Evolutionary conservation across 2,888 invertebrate species (phyloP).

Genomic region (Ecliptopera silaceata): DNA sequence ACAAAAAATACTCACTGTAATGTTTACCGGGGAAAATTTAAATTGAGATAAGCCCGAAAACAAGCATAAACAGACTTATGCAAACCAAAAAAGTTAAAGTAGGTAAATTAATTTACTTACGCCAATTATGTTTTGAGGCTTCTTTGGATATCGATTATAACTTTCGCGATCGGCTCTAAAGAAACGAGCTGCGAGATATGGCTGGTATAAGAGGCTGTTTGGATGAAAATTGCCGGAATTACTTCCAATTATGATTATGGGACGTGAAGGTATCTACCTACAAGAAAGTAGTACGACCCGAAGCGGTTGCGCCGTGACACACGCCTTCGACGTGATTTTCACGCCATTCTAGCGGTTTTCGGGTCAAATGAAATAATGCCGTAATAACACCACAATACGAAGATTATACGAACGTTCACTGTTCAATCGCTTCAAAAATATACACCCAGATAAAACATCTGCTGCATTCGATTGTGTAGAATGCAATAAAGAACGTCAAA

Average conservation of each 20-base stretch:
- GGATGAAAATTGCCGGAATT: slow-evolving; percentile 69
- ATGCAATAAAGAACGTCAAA: slow-evolving; percentile 39
- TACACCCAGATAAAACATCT: slow-evolving; percentile 34
- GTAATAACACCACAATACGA: slow-evolving; percentile 30
- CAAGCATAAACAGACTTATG: not conserved
- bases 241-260: slow-evolving; percentile 72
- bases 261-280: slow-evolving; percentile 52
- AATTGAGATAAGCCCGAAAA: not conserved
- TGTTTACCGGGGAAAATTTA: slow-evolving; percentile 1
- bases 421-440: slow-evolving; percentile 34
- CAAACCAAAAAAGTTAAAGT: slow-evolving; percentile 37
- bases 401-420: slow-evolving; percentile 22
- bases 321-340: slow-evolving; percentile 58
- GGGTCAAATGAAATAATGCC: slow-evolving; percentile 26
- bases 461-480: slow-evolving; percentile 36
- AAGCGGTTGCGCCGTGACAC: slow-evolving; percentile 51
- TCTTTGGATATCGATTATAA: slow-evolving; percentile 54
- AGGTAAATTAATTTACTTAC: slow-evolving; percentile 45
- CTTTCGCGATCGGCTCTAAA: slow-evolving; percentile 52
- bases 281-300: slow-evolving; percentile 67
- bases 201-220: slow-evolving; percentile 61
- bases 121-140: slow-evolving; percentile 45
- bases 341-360: slow-evolving; percentile 57
- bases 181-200: slow-evolving; percentile 58
- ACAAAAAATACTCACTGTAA: not conserved